phyloP scores from a whole-genome alignment of 2,888 invertebrate genomes.

The Cenopis cana region DNA sequence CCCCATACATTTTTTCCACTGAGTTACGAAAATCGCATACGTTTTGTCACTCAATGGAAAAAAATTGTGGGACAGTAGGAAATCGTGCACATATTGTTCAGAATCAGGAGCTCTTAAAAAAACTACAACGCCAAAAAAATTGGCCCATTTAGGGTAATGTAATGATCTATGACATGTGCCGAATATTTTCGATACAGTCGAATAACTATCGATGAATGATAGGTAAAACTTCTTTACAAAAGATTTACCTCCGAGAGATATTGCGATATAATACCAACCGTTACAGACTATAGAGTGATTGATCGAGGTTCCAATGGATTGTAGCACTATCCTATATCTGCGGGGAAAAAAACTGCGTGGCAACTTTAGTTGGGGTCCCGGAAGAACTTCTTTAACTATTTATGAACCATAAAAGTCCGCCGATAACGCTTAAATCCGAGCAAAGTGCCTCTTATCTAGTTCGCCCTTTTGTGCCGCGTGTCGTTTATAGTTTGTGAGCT shows the following conservation, averaged over 20 bases:
- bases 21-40: no score
- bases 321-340: constrained; percentile 41
- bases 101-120: no score
- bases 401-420: constrained; percentile 66
- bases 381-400: constrained; percentile 67
- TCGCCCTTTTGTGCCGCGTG: constrained; percentile 58
- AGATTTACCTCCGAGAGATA: constrained; percentile 38
- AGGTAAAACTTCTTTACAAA: constrained; percentile 41
- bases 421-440: constrained; percentile 62
- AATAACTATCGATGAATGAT: constrained; percentile 35
- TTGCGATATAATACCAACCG: constrained; percentile 34
- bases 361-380: constrained; percentile 47
- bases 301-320: constrained; percentile 42
- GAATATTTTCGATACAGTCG: constrained; percentile 27
- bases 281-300: constrained; percentile 35
- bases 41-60: no score
- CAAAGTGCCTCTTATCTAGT: constrained; percentile 61
- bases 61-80: no score
- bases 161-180: neutral
- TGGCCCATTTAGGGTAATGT: no score
- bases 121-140: no score
- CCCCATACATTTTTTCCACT: no score
- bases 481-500: constrained; percentile 55
- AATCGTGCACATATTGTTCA: no score
- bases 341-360: constrained; percentile 37